Evolutionary conservation across 2,888 invertebrate species (phyloP).

Genomic region (Amphipoea lucens): DNA sequence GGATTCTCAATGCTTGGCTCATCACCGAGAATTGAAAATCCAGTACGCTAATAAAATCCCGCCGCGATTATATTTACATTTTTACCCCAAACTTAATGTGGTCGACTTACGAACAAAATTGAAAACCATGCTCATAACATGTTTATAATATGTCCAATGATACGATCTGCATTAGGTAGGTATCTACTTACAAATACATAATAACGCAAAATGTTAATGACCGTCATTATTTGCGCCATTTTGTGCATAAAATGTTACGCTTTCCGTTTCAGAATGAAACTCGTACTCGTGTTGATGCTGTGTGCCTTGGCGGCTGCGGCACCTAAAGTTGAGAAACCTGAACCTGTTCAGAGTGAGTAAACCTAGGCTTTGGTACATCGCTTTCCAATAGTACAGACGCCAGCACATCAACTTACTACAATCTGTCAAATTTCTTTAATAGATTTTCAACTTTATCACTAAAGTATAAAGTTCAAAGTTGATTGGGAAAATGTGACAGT

Average conservation of each 20-base stretch:
- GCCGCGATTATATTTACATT: neutral
- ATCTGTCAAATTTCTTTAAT: too few species aligned
- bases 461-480: too few species aligned
- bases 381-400: neutral
- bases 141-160: constrained; percentile 52
- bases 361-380: neutral
- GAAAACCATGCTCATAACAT: constrained; percentile 29
- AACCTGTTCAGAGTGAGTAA: constrained; percentile 61
- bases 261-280: constrained; percentile 81
- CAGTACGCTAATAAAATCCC: neutral
- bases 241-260: constrained; percentile 25
- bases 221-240: constrained; percentile 57
- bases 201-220: constrained; percentile 45
- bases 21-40: neutral
- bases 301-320: constrained; percentile 78
- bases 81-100: neutral
- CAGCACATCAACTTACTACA: too few species aligned
- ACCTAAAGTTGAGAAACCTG: constrained; percentile 66
- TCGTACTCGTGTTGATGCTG: constrained; percentile 75
- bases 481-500: too few species aligned
- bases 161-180: constrained; percentile 50
- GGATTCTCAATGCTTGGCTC: neutral
- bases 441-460: too few species aligned
- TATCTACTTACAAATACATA: constrained; percentile 14
- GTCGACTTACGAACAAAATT: constrained; percentile 15